These are phyloP conservation scores for Calliphora vicina DNA, from an alignment of 1,140 invertebrate species.

Conservation along the genomic window DNA sequence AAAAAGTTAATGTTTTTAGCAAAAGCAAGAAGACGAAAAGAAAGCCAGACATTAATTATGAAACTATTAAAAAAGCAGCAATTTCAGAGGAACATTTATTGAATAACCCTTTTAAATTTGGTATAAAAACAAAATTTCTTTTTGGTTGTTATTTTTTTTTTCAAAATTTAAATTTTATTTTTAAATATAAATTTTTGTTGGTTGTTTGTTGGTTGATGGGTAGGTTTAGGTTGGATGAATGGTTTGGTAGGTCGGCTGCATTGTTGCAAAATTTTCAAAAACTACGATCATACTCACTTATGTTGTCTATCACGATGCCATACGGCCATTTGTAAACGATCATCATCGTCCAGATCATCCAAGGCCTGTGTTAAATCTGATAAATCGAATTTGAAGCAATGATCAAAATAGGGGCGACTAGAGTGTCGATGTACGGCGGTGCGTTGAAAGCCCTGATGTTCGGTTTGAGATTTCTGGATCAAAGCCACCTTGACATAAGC, in stretches of 20 bases:
- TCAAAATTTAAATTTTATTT: no score
- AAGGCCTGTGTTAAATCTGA: constrained; percentile 31
- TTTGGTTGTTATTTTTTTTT: background rate
- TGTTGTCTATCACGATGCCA: constrained; percentile 66
- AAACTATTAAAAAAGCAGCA: no score
- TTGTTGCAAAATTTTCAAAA: background rate
- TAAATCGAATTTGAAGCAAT: constrained; percentile 63
- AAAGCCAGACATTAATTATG: background rate
- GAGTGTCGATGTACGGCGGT: constrained; percentile 66
- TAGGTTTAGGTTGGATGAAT: no score
- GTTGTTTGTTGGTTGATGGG: no score
- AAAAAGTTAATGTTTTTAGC: background rate
- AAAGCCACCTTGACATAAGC: constrained; percentile 65
- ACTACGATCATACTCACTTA: constrained; percentile 63
- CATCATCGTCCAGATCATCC: constrained; percentile 18
- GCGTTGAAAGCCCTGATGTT: constrained; percentile 59
- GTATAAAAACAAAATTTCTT: background rate
- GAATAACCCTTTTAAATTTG: no score
- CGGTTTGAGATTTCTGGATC: constrained; percentile 22
- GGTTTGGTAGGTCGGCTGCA: no score
- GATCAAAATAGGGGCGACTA: constrained; percentile 65
- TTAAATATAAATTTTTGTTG: no score
- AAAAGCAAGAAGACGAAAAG: no score
- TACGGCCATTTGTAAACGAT: constrained; percentile 64
- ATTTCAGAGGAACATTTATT: no score